Base-by-base conservation (phyloP, 1,140 invertebrate genomes). In the Lethrus apterus region DNA sequence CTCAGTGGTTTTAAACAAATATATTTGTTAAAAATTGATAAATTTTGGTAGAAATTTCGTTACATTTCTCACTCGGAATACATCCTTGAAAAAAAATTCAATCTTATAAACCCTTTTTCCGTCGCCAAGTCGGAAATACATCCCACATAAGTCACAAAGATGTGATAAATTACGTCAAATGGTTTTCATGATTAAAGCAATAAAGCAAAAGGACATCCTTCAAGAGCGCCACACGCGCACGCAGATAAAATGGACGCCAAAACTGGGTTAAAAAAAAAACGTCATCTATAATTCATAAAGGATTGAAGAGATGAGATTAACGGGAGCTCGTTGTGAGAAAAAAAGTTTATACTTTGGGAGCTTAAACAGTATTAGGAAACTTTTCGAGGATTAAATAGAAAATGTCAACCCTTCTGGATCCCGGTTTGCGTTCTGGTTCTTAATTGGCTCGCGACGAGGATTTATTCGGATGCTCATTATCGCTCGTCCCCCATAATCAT, bases 161-260 rank as follows among this genome's bases (percentile, higher is more conserved):
- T 48, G 50, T 57, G 57, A 63, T 58, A 57, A 59, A 63, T 63
- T 58, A 57, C 52, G 46, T 52, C 59, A 63, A 63, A 63, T 61
- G 61, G 59, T 53, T 55, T 52, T 56, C 57, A 63, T 63, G 61
- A 63, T 63, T 63, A 63, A 61, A 63, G 61, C 61, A 61, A 63
- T 63, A 61, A 61, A 52, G 55, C 48, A 56, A 59, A 59, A 54
- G 54, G 57, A 60, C 48, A 52, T 59, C 50, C 42, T 56, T 49
- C 44, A 45, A 43, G 47, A 38, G 47, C 48, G 42, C 42, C 46
- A 58, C n/a, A n/a, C n/a, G n/a, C n/a, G n/a, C n/a, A 47, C 48
- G 51, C 49, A 48, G 52, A 54, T 58, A 52, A 57, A 56, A 58
- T 56, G 52, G 31, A 48, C 52, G 14, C 18, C 17, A 38, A 18